Evolutionary conservation across 2,113 vertebrate genomes (phyloP), one percentile per base, ranked within the genome.

Genomic region (Genyomyrus donnyi): DNA sequence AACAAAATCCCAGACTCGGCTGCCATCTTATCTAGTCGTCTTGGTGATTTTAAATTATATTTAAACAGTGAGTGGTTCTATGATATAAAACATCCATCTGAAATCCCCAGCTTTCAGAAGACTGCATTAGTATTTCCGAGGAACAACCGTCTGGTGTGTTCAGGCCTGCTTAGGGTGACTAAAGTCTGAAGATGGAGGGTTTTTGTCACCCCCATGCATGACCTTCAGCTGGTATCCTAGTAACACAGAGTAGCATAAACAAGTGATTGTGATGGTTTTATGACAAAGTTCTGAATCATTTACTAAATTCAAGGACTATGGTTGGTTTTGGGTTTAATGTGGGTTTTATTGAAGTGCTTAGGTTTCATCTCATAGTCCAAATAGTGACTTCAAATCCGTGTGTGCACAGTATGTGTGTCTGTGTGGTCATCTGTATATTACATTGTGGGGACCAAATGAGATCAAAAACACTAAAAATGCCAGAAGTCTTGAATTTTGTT

Each of bases 1-100:
- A 27, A 77, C 42, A 56, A 90, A 90, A 87, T 74, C 89, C 35
- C 50, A 56, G 27, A 39, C 89, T 35, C 27, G 7, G 50, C 89
- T 89, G 49, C 49, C 24, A 84, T 85, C 52, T 85, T 89, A 58
- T 89, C 89, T 46, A 27, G 80, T 21, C 15, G 50, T 89, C 21
- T 56, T 52, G 35, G 77, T 85, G 46, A 89, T 85, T 85, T 80
- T 89, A 83, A 84, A 89, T 89, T 85, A n/a, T 74, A 85, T 83
- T 83, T 83, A 89, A 77, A 89, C 42, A 49, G 74, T 89, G 49
- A 70, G 74, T 74, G 46, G 70, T 83, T 83, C 35, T 52, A 24
- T 80, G 46, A 46, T 89, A 49, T 52, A 80, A 89, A 19, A 89
- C 49, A 52, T 80, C 70, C 24, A 80, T 52, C 19, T 83, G 24